These are phyloP conservation scores for Gymnoscelis rufifasciata DNA, from an alignment of 2,888 invertebrate species.

Conservation along the genomic window DNA sequence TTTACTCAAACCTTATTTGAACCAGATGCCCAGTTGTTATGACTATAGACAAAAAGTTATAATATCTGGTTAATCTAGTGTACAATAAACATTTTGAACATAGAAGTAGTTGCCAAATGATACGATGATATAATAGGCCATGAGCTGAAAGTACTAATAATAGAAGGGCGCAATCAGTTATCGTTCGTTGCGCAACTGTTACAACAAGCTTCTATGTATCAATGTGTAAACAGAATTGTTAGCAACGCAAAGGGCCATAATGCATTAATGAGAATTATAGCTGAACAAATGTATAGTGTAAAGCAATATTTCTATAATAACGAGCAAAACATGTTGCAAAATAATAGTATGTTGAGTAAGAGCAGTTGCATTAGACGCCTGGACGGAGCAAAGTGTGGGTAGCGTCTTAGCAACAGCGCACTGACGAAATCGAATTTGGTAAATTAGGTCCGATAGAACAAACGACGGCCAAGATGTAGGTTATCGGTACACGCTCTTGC, in stretches of 20 bases:
- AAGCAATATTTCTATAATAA: conserved; percentile 29
- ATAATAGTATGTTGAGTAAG: conserved; percentile 39
- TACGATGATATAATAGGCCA: conserved; percentile 39
- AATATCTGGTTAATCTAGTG: too few species aligned
- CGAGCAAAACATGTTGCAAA: conserved; percentile 36
- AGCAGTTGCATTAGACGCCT: conserved; percentile 35
- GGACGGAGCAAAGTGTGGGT: conserved; percentile 43
- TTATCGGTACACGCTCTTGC: conserved; percentile 47
- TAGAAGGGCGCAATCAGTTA: conserved; percentile 51
- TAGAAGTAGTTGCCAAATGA: conserved; percentile 35
- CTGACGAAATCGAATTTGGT: conserved; percentile 55
- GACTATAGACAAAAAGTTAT: too few species aligned
- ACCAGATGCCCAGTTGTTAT: too few species aligned
- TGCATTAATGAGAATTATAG: conserved; percentile 35
- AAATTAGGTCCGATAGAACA: conserved; percentile 54
- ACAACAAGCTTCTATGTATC: conserved; percentile 23
- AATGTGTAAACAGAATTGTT: conserved; percentile 53
- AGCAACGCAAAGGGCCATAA: conserved; percentile 42
- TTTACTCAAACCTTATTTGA: too few species aligned
- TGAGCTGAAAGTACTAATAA: conserved; percentile 39
- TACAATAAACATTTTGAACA: conserved; percentile 7
- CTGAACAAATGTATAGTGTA: conserved; percentile 17
- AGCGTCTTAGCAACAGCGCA: conserved; percentile 31
- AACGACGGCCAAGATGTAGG: conserved; percentile 57
- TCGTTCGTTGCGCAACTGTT: conserved; percentile 46